Evolutionary conservation across 2,797 vertebrate genomes (phyloP).

Genomic region (Holocentrus rufus): DNA sequence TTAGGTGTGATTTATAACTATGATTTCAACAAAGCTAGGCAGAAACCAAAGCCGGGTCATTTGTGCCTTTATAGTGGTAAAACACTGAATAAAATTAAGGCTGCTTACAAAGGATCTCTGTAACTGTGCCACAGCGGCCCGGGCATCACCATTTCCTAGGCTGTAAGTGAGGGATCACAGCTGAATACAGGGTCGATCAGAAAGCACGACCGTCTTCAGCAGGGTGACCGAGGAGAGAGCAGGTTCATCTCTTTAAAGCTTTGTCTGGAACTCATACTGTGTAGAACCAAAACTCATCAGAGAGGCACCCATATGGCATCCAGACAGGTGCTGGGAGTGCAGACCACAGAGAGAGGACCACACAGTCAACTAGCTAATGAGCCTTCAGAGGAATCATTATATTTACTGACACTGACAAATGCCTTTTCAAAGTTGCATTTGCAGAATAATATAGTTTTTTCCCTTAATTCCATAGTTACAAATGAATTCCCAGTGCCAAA

Average conservation of each 20-base stretch:
- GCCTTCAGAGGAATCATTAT: constrained; percentile 1
- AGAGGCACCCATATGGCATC: constrained; percentile 46
- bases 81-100: constrained; percentile 16
- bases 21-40: neutral
- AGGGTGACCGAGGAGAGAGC: constrained; percentile 1
- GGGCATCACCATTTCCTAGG: neutral
- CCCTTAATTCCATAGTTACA: too few species aligned
- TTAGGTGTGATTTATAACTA: neutral
- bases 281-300: constrained; percentile 21
- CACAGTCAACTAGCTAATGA: constrained; percentile 47
- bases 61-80: neutral
- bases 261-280: constrained; percentile 15
- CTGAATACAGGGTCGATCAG: neutral
- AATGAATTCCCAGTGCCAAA: too few species aligned
- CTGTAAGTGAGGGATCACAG: neutral
- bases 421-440: neutral
- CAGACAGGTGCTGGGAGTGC: constrained; percentile 54
- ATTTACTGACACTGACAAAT: constrained; percentile 23
- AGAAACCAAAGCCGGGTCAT: neutral
- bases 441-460: constrained; percentile 1
- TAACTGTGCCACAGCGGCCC: neutral
- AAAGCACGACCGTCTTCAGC: neutral
- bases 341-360: constrained; percentile 47
- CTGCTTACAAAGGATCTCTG: neutral
- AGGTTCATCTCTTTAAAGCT: constrained; percentile 12